A percentile compares a stretch with the other conserved stretches of the same genome.
phyloP scores from a whole-genome alignment of 2,888 invertebrate genomes.

The Pachymerium ferrugineum region DNA sequence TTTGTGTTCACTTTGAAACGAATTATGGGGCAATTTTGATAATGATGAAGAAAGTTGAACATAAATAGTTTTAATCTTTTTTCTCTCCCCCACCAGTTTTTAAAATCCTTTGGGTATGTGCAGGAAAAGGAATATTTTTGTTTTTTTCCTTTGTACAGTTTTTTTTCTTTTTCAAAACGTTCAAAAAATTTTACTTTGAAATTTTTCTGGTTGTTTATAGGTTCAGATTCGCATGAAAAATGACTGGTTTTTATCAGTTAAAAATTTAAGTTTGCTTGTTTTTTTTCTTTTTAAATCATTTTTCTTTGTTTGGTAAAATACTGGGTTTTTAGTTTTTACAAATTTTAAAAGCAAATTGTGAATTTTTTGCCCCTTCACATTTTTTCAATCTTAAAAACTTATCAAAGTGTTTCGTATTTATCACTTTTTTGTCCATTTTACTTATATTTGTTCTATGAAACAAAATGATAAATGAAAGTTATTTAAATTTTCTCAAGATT shows the following conservation, averaged over 20 bases:
- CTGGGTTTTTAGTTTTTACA: too few species aligned
- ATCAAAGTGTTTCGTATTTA: constrained; percentile 10
- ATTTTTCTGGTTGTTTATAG: neutral
- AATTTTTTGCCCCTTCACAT: neutral
- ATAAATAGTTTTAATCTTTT: too few species aligned
- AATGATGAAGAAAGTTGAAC: too few species aligned
- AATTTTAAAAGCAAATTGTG: too few species aligned
- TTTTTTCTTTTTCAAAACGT: neutral
- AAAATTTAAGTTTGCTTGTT: neutral
- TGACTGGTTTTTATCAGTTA: neutral
- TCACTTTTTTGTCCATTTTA: neutral
- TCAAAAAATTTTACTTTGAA: neutral
- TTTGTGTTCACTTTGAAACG: neutral
- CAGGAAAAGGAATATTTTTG: neutral
- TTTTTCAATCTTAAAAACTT: too few species aligned
- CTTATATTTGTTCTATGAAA: neutral
- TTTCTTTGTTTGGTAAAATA: too few species aligned
- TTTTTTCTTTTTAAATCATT: neutral
- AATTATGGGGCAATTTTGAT: neutral
- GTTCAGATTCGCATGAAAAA: neutral
- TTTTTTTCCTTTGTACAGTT: neutral
- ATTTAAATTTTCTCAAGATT: neutral
- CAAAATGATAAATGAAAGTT: too few species aligned
- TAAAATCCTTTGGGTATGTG: neutral
- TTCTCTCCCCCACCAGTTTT: too few species aligned